Conservation (phyloP, 1,140 invertebrate species). For the Bombus waltoni region DNA sequence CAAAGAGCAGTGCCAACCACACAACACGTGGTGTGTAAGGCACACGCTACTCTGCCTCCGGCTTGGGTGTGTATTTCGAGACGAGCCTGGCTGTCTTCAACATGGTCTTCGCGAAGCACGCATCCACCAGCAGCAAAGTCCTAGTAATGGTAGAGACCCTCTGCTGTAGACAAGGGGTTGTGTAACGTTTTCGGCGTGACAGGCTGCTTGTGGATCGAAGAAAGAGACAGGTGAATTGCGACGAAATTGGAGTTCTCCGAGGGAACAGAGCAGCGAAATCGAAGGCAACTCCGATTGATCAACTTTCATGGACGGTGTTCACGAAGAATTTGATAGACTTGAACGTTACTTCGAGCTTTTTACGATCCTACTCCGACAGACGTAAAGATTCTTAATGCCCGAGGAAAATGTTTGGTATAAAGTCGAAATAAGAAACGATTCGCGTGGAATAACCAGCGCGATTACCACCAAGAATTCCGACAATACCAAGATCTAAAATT, state of each 20-base stretch:
- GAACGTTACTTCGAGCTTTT: not conserved
- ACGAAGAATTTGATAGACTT: not conserved
- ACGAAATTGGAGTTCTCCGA: not conserved
- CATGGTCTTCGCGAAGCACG: conserved; percentile 45
- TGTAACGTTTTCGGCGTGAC: not conserved
- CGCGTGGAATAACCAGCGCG: no score
- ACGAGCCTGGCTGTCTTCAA: conserved; percentile 4
- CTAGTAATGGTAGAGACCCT: conserved; percentile 31
- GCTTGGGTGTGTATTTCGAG: conserved; percentile 59
- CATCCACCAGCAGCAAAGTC: conserved; percentile 8
- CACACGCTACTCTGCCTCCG: conserved; percentile 17
- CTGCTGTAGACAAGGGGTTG: not conserved
- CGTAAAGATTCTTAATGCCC: not conserved
- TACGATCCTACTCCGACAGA: not conserved
- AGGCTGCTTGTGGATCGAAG: not conserved
- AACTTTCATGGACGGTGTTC: not conserved
- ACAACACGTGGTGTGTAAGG: conserved; percentile 51
- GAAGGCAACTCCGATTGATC: not conserved
- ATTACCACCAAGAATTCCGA: not conserved
- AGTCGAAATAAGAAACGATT: not conserved
- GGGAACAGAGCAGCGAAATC: not conserved
- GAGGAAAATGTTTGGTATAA: not conserved
- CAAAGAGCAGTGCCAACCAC: conserved; percentile 40
- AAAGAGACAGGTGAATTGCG: conserved; percentile 17
- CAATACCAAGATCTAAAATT: not conserved